phyloP scores from a whole-genome alignment of 1,140 invertebrate genomes.

The Drosophila mayri region DNA sequence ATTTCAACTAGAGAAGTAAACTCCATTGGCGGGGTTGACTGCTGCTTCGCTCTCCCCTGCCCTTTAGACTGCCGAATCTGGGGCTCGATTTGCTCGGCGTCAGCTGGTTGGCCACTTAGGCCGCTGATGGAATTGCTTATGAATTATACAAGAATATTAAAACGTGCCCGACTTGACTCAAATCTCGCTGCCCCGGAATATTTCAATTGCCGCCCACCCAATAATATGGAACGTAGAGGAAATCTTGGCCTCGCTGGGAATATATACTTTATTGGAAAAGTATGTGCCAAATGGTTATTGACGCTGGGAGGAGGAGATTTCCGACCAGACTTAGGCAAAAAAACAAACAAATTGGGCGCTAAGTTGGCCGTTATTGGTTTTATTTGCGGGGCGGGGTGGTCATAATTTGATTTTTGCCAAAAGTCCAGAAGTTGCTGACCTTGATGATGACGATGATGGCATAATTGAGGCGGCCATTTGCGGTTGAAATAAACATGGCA shows the following conservation, averaged over 20 bases:
- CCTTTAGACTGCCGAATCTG: conserved; percentile 25
- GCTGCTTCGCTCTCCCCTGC: background rate
- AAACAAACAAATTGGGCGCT: conserved; percentile 78
- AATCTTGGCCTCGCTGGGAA: conserved; percentile 48
- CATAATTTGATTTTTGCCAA: conserved; percentile 65
- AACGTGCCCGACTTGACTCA: conserved; percentile 61
- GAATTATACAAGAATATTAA: conserved; percentile 85
- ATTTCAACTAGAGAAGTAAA: conserved; percentile 5
- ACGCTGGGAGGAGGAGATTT: background rate
- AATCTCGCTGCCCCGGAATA: conserved; percentile 28
- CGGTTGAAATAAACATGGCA: conserved; percentile 46
- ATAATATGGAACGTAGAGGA: conserved; percentile 9
- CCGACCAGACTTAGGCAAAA: conserved; percentile 9
- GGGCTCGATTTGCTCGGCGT: conserved; percentile 60
- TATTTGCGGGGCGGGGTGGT: conserved; percentile 37
- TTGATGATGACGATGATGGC: conserved; percentile 65
- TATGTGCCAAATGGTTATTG: conserved; percentile 82
- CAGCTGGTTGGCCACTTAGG: conserved; percentile 84
- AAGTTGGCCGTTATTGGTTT: conserved; percentile 78
- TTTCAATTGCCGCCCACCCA: conserved; percentile 62
- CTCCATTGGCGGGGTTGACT: conserved; percentile 16
- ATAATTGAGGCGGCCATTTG: conserved; percentile 58
- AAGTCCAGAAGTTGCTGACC: conserved; percentile 59
- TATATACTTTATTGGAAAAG: conserved; percentile 81
- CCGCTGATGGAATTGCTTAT: conserved; percentile 85